Percentiles rank a stretch among this genome's conserved stretches.
Evolutionary conservation across 2,797 vertebrate genomes (phyloP).

Genomic region (Arnoldichthys spilopterus): DNA sequence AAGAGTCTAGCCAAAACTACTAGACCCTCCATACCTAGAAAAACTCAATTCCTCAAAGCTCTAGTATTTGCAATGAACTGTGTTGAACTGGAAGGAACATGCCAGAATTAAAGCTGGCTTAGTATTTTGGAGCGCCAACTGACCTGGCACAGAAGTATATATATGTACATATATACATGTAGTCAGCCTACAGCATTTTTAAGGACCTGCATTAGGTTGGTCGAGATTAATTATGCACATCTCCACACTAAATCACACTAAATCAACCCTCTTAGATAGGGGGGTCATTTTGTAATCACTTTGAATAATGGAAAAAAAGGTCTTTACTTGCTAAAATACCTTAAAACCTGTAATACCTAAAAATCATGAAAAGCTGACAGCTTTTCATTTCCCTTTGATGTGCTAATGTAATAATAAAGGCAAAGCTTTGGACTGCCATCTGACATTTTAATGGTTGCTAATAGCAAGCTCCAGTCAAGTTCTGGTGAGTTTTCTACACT

Average conservation of each 20-base stretch:
- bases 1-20: constrained; percentile 48
- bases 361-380: background rate
- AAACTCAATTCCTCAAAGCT: constrained; percentile 9
- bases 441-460: background rate
- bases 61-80: constrained; percentile 6
- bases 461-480: constrained; percentile 26
- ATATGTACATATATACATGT: too few species aligned
- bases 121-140: background rate
- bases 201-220: background rate
- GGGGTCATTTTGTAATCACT: constrained; percentile 31
- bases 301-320: constrained; percentile 40
- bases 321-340: background rate
- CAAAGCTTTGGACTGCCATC: background rate
- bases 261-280: background rate
- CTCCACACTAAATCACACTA: constrained; percentile 11
- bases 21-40: constrained; percentile 47
- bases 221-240: background rate
- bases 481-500: background rate
- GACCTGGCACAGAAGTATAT: constrained; percentile 9
- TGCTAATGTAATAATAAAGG: background rate
- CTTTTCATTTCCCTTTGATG: background rate
- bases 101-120: background rate
- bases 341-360: background rate
- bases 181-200: background rate
- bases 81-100: constrained; percentile 19